phyloP scores from a whole-genome alignment of 2,113 vertebrate species.

The Ivindomyrus marchei region DNA sequence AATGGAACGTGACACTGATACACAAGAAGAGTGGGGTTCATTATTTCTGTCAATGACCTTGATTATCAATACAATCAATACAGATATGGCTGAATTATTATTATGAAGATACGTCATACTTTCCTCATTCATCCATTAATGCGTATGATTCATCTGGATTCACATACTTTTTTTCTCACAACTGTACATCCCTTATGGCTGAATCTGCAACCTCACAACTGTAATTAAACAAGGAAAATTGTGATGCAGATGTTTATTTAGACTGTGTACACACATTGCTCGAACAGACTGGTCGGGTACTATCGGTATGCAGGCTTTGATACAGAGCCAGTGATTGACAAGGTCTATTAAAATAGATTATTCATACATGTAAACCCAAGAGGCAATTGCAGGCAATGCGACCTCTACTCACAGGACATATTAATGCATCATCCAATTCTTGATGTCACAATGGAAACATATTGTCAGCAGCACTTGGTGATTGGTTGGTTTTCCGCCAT shows the following conservation, averaged over 20 bases:
- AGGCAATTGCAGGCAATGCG: not conserved
- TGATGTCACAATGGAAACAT: not conserved
- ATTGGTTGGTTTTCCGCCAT: not conserved
- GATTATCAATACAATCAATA: not conserved
- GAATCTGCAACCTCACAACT: not conserved
- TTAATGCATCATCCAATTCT: not conserved
- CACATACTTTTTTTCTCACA: not conserved
- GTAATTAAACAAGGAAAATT: not conserved
- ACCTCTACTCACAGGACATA: not conserved
- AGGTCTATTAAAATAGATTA: not conserved
- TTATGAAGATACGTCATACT: not conserved
- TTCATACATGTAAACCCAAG: not conserved
- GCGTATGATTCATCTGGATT: not conserved
- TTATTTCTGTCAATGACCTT: not conserved
- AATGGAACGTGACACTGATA: not conserved
- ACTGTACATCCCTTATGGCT: not conserved
- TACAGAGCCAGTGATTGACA: not conserved
- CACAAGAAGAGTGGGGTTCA: not conserved
- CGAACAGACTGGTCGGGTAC: not conserved
- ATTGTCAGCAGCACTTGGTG: not conserved
- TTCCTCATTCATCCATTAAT: not conserved
- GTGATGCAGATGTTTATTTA: not conserved
- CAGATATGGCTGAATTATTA: not conserved
- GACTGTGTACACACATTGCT: not conserved
- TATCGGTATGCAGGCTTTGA: not conserved